Conservation (phyloP, 2,888 invertebrate species). For the Andrena camellia region DNA sequence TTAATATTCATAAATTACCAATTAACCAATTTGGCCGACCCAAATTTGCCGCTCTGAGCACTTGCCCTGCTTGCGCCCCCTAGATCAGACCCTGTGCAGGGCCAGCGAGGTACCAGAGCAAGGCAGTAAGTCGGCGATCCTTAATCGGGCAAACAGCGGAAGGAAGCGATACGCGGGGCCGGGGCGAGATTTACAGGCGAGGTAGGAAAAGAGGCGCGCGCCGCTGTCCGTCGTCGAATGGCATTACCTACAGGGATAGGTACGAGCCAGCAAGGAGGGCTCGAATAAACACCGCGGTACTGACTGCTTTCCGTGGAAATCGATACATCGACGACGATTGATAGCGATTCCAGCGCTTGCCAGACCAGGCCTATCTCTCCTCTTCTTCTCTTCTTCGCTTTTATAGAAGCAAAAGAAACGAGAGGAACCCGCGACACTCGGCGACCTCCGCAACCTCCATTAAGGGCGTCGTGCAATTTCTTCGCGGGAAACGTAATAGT, state of each 20-base stretch:
- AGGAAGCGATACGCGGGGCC: neutral
- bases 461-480: constrained; percentile 57
- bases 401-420: constrained; percentile 55
- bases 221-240: constrained; percentile 29
- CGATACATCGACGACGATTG: constrained; percentile 63
- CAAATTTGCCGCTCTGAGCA: no score
- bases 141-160: constrained; percentile 6
- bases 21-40: no score
- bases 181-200: neutral
- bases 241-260: constrained; percentile 57
- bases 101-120: neutral
- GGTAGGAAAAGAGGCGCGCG: constrained; percentile 33
- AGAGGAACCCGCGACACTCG: constrained; percentile 30
- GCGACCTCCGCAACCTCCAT: constrained; percentile 41
- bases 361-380: neutral
- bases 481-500: constrained; percentile 57
- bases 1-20: no score
- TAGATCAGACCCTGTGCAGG: no score
- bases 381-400: neutral
- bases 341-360: constrained; percentile 46
- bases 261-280: constrained; percentile 34
- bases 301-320: constrained; percentile 65
- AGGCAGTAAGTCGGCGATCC: neutral
- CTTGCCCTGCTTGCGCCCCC: no score
- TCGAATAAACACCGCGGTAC: constrained; percentile 62